A percentile compares a stretch with the other conserved stretches of the same genome.
These are phyloP conservation scores for Torymus auratus DNA, from an alignment of 2,888 invertebrate genomes.

Conservation along the genomic window DNA sequence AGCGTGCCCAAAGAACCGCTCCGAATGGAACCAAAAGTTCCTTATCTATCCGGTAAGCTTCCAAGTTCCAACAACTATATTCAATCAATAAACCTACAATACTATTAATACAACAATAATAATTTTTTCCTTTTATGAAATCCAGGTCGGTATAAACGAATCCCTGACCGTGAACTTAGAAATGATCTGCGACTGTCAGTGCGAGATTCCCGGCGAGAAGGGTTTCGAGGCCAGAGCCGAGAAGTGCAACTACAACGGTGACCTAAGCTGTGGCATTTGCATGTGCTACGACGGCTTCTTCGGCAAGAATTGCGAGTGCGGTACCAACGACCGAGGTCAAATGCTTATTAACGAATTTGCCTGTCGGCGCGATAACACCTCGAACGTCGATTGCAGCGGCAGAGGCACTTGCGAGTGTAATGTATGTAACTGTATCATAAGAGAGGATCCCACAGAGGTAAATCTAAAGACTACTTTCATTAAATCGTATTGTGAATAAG, in stretches of 20 bases:
- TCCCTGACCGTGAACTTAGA: constrained; percentile 91
- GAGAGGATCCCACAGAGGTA: constrained; percentile 65
- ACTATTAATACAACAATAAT: neutral
- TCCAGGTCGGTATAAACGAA: constrained; percentile 89
- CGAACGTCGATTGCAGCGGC: constrained; percentile 84
- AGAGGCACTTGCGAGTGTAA: constrained; percentile 90
- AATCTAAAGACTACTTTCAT: constrained; percentile 6
- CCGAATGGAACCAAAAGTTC: constrained; percentile 90
- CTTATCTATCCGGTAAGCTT: constrained; percentile 87
- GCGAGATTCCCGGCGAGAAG: constrained; percentile 82
- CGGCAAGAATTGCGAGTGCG: constrained; percentile 94
- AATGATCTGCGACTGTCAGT: constrained; percentile 96
- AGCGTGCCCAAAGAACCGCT: constrained; percentile 89
- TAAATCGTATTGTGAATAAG: constrained; percentile 1
- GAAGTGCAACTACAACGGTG: constrained; percentile 87
- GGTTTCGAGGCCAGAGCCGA: constrained; percentile 79
- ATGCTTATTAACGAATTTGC: constrained; percentile 74
- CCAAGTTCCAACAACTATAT: neutral
- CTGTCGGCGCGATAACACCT: constrained; percentile 84
- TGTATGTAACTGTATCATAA: constrained; percentile 85
- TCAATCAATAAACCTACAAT: constrained; percentile 6
- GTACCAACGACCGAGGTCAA: constrained; percentile 55
- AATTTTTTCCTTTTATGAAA: neutral
- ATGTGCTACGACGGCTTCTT: constrained; percentile 88
- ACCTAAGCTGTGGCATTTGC: constrained; percentile 94